These are phyloP conservation scores for Corella eumyota DNA, from an alignment of 23 tunicate genomes.

Conservation along the genomic window DNA sequence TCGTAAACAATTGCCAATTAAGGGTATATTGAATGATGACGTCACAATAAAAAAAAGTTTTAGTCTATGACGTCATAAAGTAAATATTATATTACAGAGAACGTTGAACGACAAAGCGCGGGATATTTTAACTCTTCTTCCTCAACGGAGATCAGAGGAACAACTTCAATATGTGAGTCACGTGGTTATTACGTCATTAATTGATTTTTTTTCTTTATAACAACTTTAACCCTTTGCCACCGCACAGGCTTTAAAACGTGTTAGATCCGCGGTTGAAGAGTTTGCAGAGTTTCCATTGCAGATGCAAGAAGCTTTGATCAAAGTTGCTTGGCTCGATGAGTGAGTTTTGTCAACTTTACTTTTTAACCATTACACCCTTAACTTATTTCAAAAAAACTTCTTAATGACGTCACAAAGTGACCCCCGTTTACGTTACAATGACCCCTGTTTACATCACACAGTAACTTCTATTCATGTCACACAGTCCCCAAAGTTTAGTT, in stretches of 20 bases:
- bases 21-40: too few relatives aligned
- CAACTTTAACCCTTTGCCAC: background rate
- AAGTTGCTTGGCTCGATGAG: conserved; percentile 80
- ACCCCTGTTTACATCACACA: too few relatives aligned
- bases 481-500: too few relatives aligned
- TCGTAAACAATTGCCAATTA: too few relatives aligned
- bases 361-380: background rate
- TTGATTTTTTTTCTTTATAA: too few relatives aligned
- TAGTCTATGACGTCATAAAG: too few relatives aligned
- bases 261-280: conserved; percentile 57
- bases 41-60: too few relatives aligned
- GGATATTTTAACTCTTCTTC: conserved; percentile 40
- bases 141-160: conserved; percentile 44
- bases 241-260: conserved; percentile 49
- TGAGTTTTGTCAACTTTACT: conserved; percentile 4
- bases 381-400: background rate
- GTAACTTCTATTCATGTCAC: too few relatives aligned
- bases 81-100: too few relatives aligned
- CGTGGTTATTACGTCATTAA: too few relatives aligned
- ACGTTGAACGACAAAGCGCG: conserved; percentile 29
- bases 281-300: conserved; percentile 75
- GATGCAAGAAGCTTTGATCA: conserved; percentile 63
- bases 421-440: too few relatives aligned
- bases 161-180: conserved; percentile 51
- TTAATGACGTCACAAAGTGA: too few relatives aligned